Conservation (phyloP, 2,113 vertebrate genomes). For the Prietella phreatophila region DNA sequence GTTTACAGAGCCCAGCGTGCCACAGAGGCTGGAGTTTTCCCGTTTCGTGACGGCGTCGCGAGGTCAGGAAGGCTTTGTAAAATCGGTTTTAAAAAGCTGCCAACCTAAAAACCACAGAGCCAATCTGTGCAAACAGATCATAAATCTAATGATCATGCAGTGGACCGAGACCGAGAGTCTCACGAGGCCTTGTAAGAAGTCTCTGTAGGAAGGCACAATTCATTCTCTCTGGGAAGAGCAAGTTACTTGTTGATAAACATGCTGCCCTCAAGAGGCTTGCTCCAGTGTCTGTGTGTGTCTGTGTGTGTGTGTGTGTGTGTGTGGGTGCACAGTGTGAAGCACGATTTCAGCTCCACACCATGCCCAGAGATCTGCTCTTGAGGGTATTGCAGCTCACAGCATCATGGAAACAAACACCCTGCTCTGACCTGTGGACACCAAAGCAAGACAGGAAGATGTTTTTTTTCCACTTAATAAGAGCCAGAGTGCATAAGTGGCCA, state of each 20-base stretch:
- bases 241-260: constrained; percentile 33
- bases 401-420: constrained; percentile 46
- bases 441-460: constrained; percentile 27
- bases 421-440: constrained; percentile 49
- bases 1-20: background rate
- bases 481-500: constrained; percentile 31
- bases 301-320: background rate
- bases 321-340: background rate
- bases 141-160: background rate
- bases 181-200: background rate
- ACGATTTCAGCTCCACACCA: constrained; percentile 16
- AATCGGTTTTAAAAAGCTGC: background rate
- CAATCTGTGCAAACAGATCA: background rate
- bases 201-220: background rate
- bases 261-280: constrained; percentile 2
- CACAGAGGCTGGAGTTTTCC: background rate
- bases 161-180: background rate
- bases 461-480: constrained; percentile 48
- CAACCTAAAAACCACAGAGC: background rate
- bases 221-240: background rate
- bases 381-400: constrained; percentile 35
- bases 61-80: background rate
- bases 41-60: background rate
- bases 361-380: constrained; percentile 17
- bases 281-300: background rate